phyloP scores from a whole-genome alignment of 2,797 vertebrate species.

The Sylvilagus floridanus region DNA sequence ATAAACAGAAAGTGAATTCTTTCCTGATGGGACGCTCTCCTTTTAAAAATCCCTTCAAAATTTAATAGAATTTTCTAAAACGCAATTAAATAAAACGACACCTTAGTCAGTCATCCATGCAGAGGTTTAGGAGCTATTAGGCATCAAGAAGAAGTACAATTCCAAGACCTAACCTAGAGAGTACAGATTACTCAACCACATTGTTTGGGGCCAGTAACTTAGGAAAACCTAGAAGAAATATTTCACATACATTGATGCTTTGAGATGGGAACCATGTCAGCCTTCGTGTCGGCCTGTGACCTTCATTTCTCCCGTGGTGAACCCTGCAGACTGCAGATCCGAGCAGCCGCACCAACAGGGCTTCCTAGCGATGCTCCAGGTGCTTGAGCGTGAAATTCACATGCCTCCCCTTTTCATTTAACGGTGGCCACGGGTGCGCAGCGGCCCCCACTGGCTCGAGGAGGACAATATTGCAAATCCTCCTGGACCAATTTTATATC shows the following conservation, averaged over 20 bases:
- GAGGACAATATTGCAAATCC: constrained; percentile 40
- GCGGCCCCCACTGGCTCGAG: neutral
- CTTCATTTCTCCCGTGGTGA: constrained; percentile 61
- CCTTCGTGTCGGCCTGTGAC: constrained; percentile 64
- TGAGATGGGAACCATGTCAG: constrained; percentile 68
- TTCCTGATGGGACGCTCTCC: neutral
- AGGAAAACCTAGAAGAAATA: constrained; percentile 28
- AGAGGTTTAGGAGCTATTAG: constrained; percentile 54
- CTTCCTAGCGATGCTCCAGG: constrained; percentile 57
- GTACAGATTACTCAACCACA: neutral
- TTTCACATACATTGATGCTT: constrained; percentile 62
- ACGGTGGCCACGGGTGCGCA: neutral
- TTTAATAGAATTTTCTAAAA: constrained; percentile 75
- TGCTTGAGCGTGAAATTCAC: constrained; percentile 15
- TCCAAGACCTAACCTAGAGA: neutral
- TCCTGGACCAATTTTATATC: constrained; percentile 1
- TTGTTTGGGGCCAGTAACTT: constrained; percentile 56
- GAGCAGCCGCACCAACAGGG: neutral
- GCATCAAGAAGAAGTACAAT: neutral
- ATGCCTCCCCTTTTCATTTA: constrained; percentile 52
- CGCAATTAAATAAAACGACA: constrained; percentile 71
- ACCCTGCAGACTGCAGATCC: neutral
- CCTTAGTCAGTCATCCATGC: constrained; percentile 69
- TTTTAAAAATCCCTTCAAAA: constrained; percentile 60
- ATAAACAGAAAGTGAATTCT: constrained; percentile 52